A percentile compares a stretch with the other conserved stretches of the same genome.
Conservation (phyloP, 2,888 invertebrate species). For the Metalampra italica region DNA sequence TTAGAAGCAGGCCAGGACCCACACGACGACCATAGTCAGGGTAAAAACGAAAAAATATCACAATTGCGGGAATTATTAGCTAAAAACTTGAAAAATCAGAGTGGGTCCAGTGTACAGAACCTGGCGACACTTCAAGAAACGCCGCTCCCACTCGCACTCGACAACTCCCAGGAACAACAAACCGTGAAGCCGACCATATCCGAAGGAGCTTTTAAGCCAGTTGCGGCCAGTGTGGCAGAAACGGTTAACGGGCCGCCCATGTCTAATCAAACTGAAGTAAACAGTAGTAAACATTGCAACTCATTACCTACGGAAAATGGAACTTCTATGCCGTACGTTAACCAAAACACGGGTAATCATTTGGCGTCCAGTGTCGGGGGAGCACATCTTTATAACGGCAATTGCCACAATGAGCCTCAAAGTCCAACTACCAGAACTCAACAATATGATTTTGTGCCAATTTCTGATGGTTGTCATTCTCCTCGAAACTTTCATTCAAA, state of each 20-base stretch:
- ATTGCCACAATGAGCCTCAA: slow-evolving; percentile 79
- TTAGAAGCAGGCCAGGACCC: slow-evolving; percentile 65
- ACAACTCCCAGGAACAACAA: slow-evolving; percentile 38
- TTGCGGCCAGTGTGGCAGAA: slow-evolving; percentile 32
- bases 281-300: slow-evolving; percentile 37
- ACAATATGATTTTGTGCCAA: slow-evolving; percentile 91
- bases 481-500: slow-evolving; percentile 73
- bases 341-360: slow-evolving; percentile 34
- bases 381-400: slow-evolving; percentile 55
- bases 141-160: slow-evolving; percentile 31
- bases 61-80: slow-evolving; percentile 85
- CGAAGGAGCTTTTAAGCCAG: slow-evolving; percentile 59
- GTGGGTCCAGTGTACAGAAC: slow-evolving; percentile 48
- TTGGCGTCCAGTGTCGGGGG: slow-evolving; percentile 34
- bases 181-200: slow-evolving; percentile 32
- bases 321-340: slow-evolving; percentile 33
- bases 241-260: slow-evolving; percentile 36
- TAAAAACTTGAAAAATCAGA: slow-evolving; percentile 79
- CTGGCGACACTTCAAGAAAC: slow-evolving; percentile 36
- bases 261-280: slow-evolving; percentile 31
- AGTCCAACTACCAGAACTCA: slow-evolving; percentile 88
- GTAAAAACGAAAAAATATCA: slow-evolving; percentile 83
- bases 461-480: slow-evolving; percentile 87
- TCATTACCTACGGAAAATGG: slow-evolving; percentile 48
- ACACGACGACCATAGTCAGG: slow-evolving; percentile 69